Conservation (phyloP, 2,888 invertebrate genomes). For the Lumbricus terrestris region DNA sequence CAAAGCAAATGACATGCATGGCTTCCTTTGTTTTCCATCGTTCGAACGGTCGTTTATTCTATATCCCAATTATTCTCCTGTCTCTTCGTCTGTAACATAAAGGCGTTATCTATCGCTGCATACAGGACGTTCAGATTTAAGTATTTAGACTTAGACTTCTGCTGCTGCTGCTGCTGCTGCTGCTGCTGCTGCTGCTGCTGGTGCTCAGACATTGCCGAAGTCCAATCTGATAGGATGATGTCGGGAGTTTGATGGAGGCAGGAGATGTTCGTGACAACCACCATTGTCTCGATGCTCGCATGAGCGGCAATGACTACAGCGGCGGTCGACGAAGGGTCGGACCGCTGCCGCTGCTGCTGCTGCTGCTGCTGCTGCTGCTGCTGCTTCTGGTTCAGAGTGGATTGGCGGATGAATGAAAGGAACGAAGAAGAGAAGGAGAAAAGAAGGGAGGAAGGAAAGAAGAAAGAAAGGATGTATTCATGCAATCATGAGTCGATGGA, state of each 20-base stretch:
- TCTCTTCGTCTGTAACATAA: not conserved
- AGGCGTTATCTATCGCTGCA: not conserved
- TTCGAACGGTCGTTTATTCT: not conserved
- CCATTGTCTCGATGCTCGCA: not conserved
- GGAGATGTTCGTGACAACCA: not conserved
- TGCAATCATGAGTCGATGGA: not conserved
- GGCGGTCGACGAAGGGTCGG: not conserved
- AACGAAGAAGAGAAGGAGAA: not conserved
- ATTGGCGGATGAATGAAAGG: not conserved
- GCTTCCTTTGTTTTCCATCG: not conserved
- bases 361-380: not conserved
- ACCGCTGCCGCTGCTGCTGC: not conserved
- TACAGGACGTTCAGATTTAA: not conserved
- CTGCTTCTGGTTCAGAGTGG: not conserved
- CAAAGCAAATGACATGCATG: not conserved
- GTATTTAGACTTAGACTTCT: not conserved
- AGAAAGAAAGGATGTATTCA: not conserved
- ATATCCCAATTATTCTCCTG: not conserved
- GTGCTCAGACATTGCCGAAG: not conserved
- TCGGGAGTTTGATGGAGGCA: not conserved
- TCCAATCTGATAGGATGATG: not conserved
- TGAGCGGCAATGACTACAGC: not conserved
- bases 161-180: no score
- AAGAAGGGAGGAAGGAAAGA: not conserved
- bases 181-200: not conserved